Conservation (phyloP, 2,797 vertebrate species). For the Parauchenoglanis punctatus region DNA sequence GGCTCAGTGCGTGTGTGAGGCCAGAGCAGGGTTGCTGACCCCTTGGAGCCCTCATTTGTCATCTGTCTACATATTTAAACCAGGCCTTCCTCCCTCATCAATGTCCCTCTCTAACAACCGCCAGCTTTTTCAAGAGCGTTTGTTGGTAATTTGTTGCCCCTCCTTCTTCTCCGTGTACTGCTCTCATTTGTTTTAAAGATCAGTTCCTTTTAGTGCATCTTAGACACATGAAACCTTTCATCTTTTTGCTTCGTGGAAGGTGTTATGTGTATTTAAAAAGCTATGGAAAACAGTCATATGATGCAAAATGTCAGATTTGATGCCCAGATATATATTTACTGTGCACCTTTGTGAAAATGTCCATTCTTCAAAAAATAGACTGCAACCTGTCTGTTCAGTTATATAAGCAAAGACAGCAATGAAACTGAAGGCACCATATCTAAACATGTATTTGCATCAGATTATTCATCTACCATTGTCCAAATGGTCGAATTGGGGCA, state of each 20-base stretch:
- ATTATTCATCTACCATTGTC: conserved; percentile 10
- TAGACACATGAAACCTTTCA: neutral
- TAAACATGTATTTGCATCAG: neutral
- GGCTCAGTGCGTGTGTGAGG: conserved; percentile 28
- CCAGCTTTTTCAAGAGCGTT: conserved; percentile 49
- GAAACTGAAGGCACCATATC: neutral
- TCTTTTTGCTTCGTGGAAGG: neutral
- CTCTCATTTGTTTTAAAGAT: conserved; percentile 45
- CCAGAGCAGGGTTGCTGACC: conserved; percentile 61
- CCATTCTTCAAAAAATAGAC: neutral
- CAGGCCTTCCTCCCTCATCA: conserved; percentile 64
- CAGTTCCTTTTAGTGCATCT: neutral
- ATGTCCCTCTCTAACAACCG: conserved; percentile 54
- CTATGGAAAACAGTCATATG: neutral
- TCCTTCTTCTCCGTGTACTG: conserved; percentile 11
- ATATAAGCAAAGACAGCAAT: neutral
- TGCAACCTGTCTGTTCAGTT: neutral
- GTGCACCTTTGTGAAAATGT: neutral
- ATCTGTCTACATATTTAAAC: conserved; percentile 66
- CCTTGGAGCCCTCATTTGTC: conserved; percentile 70
- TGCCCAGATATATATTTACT: neutral
- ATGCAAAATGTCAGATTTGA: neutral
- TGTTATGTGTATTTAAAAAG: neutral
- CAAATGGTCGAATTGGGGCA: conserved; percentile 12
- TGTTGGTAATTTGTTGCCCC: conserved; percentile 59